Evolutionary conservation across 2,113 vertebrate species (phyloP).

Genomic region (Hirundichthys speculiger): DNA sequence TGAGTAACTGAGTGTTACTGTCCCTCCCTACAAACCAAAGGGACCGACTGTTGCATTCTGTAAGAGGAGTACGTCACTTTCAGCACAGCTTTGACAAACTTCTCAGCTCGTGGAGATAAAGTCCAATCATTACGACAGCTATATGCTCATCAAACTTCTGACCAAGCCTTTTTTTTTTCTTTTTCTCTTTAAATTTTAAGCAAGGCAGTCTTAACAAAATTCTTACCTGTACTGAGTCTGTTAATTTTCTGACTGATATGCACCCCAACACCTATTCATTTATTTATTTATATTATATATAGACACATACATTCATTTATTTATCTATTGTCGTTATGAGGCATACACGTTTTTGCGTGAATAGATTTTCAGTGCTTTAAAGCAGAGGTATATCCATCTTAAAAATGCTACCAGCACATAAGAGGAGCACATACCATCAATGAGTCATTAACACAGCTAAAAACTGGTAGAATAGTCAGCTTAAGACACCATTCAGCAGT

Average conservation of each 20-base stretch:
- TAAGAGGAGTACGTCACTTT: too few relatives aligned
- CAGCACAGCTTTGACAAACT: too few relatives aligned
- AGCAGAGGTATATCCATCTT: slow-evolving; percentile 6
- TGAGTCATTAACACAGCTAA: slow-evolving; percentile 10
- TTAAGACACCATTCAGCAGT: not conserved
- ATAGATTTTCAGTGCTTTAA: not conserved
- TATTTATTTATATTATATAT: too few relatives aligned
- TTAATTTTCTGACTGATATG: slow-evolving; percentile 1
- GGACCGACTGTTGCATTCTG: too few relatives aligned
- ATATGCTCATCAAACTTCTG: too few relatives aligned
- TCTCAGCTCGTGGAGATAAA: too few relatives aligned
- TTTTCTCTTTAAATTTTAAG: slow-evolving; percentile 1
- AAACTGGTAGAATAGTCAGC: not conserved
- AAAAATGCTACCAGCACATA: slow-evolving; percentile 2
- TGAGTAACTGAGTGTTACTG: not conserved
- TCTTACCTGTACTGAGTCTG: not conserved
- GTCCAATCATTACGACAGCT: too few relatives aligned
- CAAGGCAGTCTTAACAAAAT: not conserved
- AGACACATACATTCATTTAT: slow-evolving; percentile 1
- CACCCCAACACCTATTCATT: not conserved
- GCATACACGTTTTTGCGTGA: too few relatives aligned
- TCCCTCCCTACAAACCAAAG: not conserved
- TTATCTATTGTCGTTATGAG: too few relatives aligned
- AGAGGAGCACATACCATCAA: not conserved
- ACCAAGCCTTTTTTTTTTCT: slow-evolving; percentile 7